Conservation (phyloP, 1,140 invertebrate species). For the Drosophila takahashii region DNA sequence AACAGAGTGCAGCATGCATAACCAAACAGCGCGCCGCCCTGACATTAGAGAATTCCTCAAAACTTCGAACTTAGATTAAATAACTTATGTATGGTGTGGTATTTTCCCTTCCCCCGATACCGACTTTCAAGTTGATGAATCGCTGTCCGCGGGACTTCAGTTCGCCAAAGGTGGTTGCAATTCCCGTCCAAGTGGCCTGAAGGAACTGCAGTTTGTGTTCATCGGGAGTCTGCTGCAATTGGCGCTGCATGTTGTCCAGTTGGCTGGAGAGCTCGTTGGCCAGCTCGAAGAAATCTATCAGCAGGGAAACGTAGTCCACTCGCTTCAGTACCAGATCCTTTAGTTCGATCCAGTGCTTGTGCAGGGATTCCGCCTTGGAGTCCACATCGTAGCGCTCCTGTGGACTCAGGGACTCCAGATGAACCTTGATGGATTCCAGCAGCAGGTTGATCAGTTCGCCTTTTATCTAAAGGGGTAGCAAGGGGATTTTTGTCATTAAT, state of each 20-base stretch:
- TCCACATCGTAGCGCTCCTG: constrained; percentile 88
- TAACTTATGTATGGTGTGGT: constrained; percentile 1
- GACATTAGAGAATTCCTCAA: constrained; percentile 70
- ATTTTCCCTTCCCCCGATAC: constrained; percentile 41
- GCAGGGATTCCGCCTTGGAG: constrained; percentile 87
- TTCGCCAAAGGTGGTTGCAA: constrained; percentile 87
- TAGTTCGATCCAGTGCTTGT: constrained; percentile 88
- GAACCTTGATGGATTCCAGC: constrained; percentile 87
- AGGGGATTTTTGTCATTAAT: not conserved
- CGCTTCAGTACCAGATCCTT: constrained; percentile 88
- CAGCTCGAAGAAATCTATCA: constrained; percentile 91
- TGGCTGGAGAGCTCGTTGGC: constrained; percentile 88
- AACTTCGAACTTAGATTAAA: constrained; percentile 25
- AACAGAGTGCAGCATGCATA: constrained; percentile 41
- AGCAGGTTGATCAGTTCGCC: constrained; percentile 88
- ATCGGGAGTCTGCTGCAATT: constrained; percentile 85
- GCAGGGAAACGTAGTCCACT: constrained; percentile 88
- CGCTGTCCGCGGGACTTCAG: constrained; percentile 88
- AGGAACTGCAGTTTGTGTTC: constrained; percentile 86
- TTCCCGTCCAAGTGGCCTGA: constrained; percentile 88
- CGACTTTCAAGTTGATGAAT: constrained; percentile 87
- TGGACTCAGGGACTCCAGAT: constrained; percentile 89
- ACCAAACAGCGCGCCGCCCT: constrained; percentile 37
- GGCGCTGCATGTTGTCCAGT: constrained; percentile 88
- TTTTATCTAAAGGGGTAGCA: constrained; percentile 86